These are phyloP conservation scores for Amphibalanus amphitrite DNA, from an alignment of 1,140 invertebrate species.

Conservation along the genomic window DNA sequence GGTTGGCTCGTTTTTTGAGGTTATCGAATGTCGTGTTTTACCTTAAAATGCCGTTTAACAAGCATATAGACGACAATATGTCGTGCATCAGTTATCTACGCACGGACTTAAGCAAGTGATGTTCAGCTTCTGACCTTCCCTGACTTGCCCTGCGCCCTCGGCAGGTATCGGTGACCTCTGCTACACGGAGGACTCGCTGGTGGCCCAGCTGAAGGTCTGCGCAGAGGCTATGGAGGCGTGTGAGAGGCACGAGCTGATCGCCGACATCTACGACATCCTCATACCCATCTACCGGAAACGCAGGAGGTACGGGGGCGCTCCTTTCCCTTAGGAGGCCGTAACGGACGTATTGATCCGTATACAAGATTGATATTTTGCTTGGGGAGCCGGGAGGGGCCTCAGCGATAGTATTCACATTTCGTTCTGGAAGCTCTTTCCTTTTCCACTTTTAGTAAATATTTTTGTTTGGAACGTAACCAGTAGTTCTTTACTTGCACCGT, in stretches of 20 bases:
- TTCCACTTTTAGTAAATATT: too few species aligned
- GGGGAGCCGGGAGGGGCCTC: too few species aligned
- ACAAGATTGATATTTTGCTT: too few species aligned
- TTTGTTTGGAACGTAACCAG: too few species aligned
- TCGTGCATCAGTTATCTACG: not conserved
- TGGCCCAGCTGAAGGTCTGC: constrained; percentile 67
- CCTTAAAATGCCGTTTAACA: not conserved
- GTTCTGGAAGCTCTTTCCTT: too few species aligned
- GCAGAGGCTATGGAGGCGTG: constrained; percentile 62
- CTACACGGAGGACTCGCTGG: constrained; percentile 62
- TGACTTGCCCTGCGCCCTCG: not conserved
- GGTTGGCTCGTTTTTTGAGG: not conserved
- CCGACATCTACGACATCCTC: constrained; percentile 71
- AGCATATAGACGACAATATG: not conserved
- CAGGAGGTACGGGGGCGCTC: too few species aligned
- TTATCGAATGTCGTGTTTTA: not conserved
- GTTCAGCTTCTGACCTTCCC: not conserved
- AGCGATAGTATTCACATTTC: too few species aligned
- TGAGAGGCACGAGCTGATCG: constrained; percentile 77
- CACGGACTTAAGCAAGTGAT: not conserved
- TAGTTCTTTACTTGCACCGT: too few species aligned
- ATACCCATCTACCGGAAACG: constrained; percentile 55
- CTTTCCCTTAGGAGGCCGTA: too few species aligned
- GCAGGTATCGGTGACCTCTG: constrained; percentile 64
- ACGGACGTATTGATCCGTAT: too few species aligned